A percentile compares a stretch with the other conserved stretches of the same genome.
These are phyloP conservation scores for Acanthosepion esculentum DNA, from an alignment of 2,888 invertebrate species.

Conservation along the genomic window DNA sequence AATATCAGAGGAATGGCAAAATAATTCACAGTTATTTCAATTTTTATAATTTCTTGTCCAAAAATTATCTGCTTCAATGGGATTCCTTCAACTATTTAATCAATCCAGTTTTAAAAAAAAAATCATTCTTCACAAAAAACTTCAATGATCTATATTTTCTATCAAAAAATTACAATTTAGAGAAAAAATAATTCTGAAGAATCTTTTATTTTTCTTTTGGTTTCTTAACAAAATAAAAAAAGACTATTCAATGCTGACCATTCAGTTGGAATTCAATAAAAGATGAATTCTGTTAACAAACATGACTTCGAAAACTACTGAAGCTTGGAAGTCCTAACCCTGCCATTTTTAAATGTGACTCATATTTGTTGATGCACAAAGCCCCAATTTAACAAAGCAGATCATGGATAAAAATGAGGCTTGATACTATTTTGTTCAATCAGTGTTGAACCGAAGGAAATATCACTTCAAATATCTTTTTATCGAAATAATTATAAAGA, in stretches of 20 bases:
- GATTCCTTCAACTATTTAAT: not conserved
- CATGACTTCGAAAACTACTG: not conserved
- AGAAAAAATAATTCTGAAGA: not conserved
- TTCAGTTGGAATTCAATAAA: not conserved
- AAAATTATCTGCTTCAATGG: not conserved
- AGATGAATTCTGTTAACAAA: slow-evolving; percentile 33
- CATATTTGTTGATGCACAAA: not conserved
- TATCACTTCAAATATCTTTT: not conserved
- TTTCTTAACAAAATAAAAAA: not conserved
- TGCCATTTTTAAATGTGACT: slow-evolving; percentile 6
- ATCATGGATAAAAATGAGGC: slow-evolving; percentile 12
- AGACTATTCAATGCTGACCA: not conserved
- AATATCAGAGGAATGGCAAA: not conserved
- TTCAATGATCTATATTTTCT: slow-evolving; percentile 2
- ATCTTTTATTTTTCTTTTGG: not conserved
- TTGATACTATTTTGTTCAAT: slow-evolving; percentile 33
- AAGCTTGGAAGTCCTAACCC: not conserved
- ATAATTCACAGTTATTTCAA: not conserved
- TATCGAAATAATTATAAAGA: not conserved
- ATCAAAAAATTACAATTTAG: not conserved
- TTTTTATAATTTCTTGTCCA: not conserved
- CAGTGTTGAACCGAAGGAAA: not conserved
- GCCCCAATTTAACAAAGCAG: not conserved
- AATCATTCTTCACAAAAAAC: not conserved
- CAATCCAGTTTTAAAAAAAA: not conserved